phyloP scores from a whole-genome alignment of 2,113 vertebrate species.

The Paramisgurnus dabryanus region DNA sequence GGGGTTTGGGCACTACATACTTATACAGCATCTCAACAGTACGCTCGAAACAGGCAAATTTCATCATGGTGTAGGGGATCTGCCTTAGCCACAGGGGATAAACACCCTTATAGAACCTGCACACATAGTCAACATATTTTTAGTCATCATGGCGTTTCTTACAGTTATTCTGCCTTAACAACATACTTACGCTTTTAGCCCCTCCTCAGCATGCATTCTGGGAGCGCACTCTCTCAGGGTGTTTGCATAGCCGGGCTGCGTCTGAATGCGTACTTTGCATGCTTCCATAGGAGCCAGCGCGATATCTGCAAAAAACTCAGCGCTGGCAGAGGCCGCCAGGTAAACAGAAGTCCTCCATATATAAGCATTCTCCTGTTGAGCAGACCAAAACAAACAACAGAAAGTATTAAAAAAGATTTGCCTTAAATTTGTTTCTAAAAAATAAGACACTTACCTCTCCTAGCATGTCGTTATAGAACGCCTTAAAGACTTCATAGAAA shows the following conservation, averaged over 20 bases:
- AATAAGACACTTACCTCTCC: constrained; percentile 81
- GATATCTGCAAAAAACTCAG: constrained; percentile 97
- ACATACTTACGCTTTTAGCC: constrained; percentile 88
- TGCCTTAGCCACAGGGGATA: constrained; percentile 98
- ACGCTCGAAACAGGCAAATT: constrained; percentile 95
- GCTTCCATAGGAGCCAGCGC: constrained; percentile 98
- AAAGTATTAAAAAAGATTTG: neutral
- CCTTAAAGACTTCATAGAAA: constrained; percentile 97
- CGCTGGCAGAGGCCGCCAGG: constrained; percentile 93
- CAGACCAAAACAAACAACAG: neutral
- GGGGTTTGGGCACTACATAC: constrained; percentile 90
- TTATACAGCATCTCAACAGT: constrained; percentile 94
- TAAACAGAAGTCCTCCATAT: constrained; percentile 96
- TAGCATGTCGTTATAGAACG: constrained; percentile 86
- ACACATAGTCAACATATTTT: neutral
- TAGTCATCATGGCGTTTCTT: neutral
- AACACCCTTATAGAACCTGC: constrained; percentile 96
- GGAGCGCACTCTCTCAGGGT: constrained; percentile 86
- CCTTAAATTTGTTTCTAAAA: neutral
- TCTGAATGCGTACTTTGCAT: constrained; percentile 95
- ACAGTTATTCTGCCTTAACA: neutral
- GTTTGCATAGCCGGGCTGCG: constrained; percentile 93
- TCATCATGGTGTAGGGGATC: constrained; percentile 99
- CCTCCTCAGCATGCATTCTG: constrained; percentile 94
- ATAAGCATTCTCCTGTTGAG: constrained; percentile 87